These are phyloP conservation scores for Ylistrum balloti DNA, from an alignment of 1,140 invertebrate genomes.

Conservation along the genomic window DNA sequence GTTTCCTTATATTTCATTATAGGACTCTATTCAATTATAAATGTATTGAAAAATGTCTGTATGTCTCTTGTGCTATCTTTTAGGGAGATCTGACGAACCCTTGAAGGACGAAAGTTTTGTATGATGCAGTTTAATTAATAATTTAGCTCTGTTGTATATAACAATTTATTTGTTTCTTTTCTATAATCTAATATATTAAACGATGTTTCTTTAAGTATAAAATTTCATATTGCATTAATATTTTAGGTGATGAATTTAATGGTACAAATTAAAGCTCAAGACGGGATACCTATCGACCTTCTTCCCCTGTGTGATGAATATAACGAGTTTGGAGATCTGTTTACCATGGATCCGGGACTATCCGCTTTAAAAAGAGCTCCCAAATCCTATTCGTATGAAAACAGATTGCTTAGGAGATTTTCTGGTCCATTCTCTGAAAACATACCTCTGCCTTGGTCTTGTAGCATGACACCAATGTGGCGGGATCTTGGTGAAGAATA, in stretches of 20 bases:
- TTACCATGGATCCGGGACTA: neutral
- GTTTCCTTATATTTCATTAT: too few species aligned
- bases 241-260: neutral
- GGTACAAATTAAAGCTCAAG: neutral
- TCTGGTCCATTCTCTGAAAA: constrained; percentile 17
- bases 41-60: too few species aligned
- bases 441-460: neutral
- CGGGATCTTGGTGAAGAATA: constrained; percentile 13
- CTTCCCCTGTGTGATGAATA: neutral
- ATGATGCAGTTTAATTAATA: too few species aligned
- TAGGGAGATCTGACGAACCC: too few species aligned
- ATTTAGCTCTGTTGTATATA: too few species aligned
- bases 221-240: neutral
- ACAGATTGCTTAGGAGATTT: neutral
- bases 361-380: neutral
- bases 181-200: too few species aligned
- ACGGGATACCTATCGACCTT: neutral
- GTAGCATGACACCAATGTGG: neutral
- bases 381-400: neutral
- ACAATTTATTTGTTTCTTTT: too few species aligned
- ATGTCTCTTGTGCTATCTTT: too few species aligned
- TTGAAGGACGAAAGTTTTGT: too few species aligned
- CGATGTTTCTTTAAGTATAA: too few species aligned
- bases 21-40: too few species aligned
- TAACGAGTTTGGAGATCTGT: neutral